phyloP scores from a whole-genome alignment of 2,888 invertebrate species.

The Argyresthia albistria region DNA sequence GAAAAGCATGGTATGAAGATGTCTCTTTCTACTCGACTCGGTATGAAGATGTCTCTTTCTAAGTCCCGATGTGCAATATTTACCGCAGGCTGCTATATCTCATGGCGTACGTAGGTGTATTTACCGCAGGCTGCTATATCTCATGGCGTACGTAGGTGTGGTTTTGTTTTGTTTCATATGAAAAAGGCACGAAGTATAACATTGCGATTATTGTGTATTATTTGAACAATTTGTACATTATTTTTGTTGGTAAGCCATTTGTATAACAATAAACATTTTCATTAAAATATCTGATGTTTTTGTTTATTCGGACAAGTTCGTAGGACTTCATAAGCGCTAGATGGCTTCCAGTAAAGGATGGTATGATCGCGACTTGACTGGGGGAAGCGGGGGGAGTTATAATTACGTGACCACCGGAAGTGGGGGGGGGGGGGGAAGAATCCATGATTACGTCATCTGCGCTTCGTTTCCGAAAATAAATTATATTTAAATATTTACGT shows the following conservation, averaged over 20 bases:
- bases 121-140: conserved; percentile 15
- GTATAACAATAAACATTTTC: conserved; percentile 44
- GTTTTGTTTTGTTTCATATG: conserved; percentile 12
- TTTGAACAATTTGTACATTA: conserved; percentile 39
- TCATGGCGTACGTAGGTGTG: conserved; percentile 9
- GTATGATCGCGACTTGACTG: no score
- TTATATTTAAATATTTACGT: no score
- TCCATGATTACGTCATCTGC: no score
- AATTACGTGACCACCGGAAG: no score
- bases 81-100: conserved; percentile 16
- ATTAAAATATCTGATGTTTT: background rate
- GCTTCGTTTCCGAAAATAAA: no score
- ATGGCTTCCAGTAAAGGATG: no score
- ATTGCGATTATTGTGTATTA: conserved; percentile 31
- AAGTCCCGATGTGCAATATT: background rate
- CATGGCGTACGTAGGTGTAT: conserved; percentile 6
- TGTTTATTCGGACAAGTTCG: background rate
- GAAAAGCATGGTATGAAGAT: no score
- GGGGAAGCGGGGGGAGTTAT: no score
- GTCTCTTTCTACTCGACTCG: no score
- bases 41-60: no score
- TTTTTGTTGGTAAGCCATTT: conserved; percentile 44
- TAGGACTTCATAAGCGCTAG: no score
- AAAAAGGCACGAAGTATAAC: background rate
- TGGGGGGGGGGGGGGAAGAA: no score